phyloP scores from a whole-genome alignment of 2,797 vertebrate genomes.

The Tokudaia tokunoshimensis region DNA sequence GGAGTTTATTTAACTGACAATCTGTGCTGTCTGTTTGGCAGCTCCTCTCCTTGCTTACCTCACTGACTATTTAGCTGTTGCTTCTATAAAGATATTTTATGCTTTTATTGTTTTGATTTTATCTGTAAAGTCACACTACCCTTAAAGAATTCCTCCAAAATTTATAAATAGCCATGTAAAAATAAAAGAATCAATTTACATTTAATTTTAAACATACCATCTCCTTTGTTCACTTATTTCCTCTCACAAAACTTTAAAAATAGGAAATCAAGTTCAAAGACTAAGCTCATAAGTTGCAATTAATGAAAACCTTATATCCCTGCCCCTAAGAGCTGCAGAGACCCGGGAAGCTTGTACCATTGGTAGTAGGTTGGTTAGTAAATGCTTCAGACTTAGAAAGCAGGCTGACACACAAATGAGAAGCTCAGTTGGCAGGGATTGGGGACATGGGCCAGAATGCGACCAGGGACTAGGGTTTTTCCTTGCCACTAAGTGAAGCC shows the following conservation, averaged over 20 bases:
- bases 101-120: neutral
- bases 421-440: neutral
- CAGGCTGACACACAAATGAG: neutral
- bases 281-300: neutral
- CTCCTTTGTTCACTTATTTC: neutral
- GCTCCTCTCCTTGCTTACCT: neutral
- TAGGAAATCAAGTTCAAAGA: neutral
- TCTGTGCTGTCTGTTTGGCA: neutral
- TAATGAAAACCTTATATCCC: neutral
- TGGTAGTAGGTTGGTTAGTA: neutral
- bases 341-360: neutral
- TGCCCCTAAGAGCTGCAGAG: neutral
- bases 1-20: neutral
- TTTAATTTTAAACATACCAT: neutral
- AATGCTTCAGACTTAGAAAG: slow-evolving; percentile 24
- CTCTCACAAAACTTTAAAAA: neutral
- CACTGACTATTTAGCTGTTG: neutral
- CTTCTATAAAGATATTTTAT: neutral
- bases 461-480: neutral
- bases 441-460: neutral
- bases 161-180: neutral
- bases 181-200: neutral
- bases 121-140: neutral
- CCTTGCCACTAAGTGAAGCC: neutral
- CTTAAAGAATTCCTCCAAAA: neutral